Evolutionary conservation across 2,888 invertebrate species (phyloP), one percentile per base, ranked within the genome.

Genomic region (Lagria hirta): DNA sequence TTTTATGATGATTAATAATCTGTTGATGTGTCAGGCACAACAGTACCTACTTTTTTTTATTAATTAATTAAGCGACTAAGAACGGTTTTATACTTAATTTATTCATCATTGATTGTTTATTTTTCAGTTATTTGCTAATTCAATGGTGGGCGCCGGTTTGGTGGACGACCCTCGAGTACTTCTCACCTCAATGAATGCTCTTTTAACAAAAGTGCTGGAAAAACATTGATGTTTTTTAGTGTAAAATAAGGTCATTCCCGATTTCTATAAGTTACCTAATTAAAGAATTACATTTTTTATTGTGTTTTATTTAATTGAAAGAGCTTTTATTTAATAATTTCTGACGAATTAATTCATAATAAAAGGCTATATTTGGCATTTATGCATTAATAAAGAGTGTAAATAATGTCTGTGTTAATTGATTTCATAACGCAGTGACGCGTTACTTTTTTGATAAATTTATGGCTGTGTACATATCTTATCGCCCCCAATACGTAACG

Each of bases 121-220:
- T 55, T 75, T 79, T 44, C 66, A 88, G 83, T 69, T 98, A 21
- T 97, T 95, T 69, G 84, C 86, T 42, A 95, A 96, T 69, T 90
- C 95, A 0, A 91, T 98, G 91, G 90, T 96, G 5, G 88, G 88
- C 3, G 97, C 97, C 21, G 97, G 97, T 5, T 77, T 98, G 16
- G 81, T 95, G 1, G 88, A 94, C 67, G 96, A 98, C 75, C 89
- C 97, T 0, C 79, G 94, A 51, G 81, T 84, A 46, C 78, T 96
- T 52, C 78, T 97, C 15, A 82, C 82, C 2, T 82, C 89, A 38
- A 84, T 98, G 75, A 97, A 96, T 71, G 86, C 90, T 56, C 78
- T 97, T 35, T 72, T 97, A 51, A 78, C 82, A 2, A 81, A 86
- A 69, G 87, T 86, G 26, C 76, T 93, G 58, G 88, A 91, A 57